Evolutionary conservation across 2,797 vertebrate species (phyloP).

Genomic region (Phataginus tetradactyla): DNA sequence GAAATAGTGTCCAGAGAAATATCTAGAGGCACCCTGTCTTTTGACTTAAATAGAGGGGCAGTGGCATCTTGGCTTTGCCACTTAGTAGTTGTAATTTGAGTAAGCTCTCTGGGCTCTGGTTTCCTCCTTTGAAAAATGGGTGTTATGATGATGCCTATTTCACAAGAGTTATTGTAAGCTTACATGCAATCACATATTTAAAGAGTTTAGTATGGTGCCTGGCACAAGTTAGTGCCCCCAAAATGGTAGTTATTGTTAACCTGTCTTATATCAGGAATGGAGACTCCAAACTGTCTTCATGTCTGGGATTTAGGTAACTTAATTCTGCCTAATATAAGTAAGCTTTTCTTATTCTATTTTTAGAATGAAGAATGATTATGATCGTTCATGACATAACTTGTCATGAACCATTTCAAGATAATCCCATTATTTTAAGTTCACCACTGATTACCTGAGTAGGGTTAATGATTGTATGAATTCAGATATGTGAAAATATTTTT

Average conservation of each 20-base stretch:
- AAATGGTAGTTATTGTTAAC: conserved; percentile 60
- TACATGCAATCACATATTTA: conserved; percentile 64
- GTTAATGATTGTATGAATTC: conserved; percentile 43
- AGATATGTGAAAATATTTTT: conserved; percentile 52
- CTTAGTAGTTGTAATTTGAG: conserved; percentile 50
- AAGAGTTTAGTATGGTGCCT: conserved; percentile 55
- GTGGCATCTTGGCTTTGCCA: conserved; percentile 35
- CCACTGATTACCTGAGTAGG: conserved; percentile 48
- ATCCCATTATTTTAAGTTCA: conserved; percentile 65
- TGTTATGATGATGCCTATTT: conserved; percentile 47
- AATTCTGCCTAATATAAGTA: conserved; percentile 60
- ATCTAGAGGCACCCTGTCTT: conserved; percentile 26
- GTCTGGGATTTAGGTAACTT: conserved; percentile 58
- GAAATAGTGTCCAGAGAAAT: conserved; percentile 41
- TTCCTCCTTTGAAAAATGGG: conserved; percentile 60
- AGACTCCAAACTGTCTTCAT: conserved; percentile 50
- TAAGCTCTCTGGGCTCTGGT: conserved; percentile 37
- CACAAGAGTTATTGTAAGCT: conserved; percentile 65
- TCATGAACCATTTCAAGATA: conserved; percentile 59
- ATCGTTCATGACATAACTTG: conserved; percentile 60
- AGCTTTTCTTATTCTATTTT: conserved; percentile 61
- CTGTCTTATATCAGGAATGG: conserved; percentile 53
- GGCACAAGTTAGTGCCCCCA: conserved; percentile 41
- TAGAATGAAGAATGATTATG: conserved; percentile 60
- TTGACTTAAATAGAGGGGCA: conserved; percentile 48